Evolutionary conservation across 2,888 invertebrate genomes (phyloP).

Genomic region (Schrankia costaestrigalis): DNA sequence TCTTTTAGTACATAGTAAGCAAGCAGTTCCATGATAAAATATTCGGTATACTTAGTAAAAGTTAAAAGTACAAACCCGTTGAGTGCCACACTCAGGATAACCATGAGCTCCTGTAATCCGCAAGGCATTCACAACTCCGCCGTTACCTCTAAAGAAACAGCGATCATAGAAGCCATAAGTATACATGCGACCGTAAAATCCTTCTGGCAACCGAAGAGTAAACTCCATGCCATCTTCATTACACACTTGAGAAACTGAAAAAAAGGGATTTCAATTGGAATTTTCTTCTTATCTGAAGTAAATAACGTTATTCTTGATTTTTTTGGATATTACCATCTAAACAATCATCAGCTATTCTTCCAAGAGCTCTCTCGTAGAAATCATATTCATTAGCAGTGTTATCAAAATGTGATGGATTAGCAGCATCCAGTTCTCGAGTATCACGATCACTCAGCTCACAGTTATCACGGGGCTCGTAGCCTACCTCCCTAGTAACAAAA

Average conservation of each 20-base stretch:
- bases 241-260: slow-evolving; percentile 91
- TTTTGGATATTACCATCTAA: slow-evolving; percentile 85
- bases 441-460: slow-evolving; percentile 95
- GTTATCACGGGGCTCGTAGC: slow-evolving; percentile 87
- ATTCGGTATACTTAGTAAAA: background rate
- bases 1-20: no score
- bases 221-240: slow-evolving; percentile 97
- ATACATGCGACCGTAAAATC: slow-evolving; percentile 94
- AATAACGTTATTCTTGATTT: background rate
- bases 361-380: slow-evolving; percentile 90
- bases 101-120: slow-evolving; percentile 94
- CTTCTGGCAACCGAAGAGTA: slow-evolving; percentile 92
- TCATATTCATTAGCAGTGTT: slow-evolving; percentile 89
- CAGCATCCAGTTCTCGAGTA: slow-evolving; percentile 90
- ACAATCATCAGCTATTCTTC: slow-evolving; percentile 88
- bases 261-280: background rate
- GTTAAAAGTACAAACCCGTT: slow-evolving; percentile 78
- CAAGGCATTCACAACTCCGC: slow-evolving; percentile 90
- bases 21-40: no score
- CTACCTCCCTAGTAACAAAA: slow-evolving; percentile 70
- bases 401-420: slow-evolving; percentile 92
- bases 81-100: slow-evolving; percentile 96
- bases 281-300: background rate
- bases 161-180: slow-evolving; percentile 95
- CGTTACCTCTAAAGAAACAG: slow-evolving; percentile 95